Evolutionary conservation across 1,140 invertebrate genomes (phyloP), one percentile per base, ranked within the genome.

Genomic region (Gonatopus flavifemur): DNA sequence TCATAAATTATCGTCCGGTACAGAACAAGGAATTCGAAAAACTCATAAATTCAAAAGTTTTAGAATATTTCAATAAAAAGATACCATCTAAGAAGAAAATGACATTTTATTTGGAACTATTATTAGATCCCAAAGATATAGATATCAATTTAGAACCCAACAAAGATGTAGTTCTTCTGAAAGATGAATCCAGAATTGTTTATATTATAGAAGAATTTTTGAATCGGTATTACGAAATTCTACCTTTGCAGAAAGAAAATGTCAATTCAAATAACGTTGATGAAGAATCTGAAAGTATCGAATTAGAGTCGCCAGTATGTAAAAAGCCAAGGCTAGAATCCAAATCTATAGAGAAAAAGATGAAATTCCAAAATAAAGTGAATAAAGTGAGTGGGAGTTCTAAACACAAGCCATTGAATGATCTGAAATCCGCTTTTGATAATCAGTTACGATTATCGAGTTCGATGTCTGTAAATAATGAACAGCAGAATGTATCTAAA

Each of bases 141-240:
- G 86, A 87, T 72, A 75, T 86, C 8, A 87, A 87, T 71, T 55
- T 86, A 30, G 84, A 87, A 55, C 85, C 85, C 5, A 85, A 86
- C 64, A 87, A 87, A 72, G 81, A 80, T 37, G 69, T 70, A 69
- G 72, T 86, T 16, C 64, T 84, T 20, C 62, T 87, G 12, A 78
- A 80, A 40, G 74, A 83, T 58, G 69, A 82, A 59, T 67, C 72
- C 57, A 52, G 41, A 46, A 37, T 75, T 33, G 31, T 64, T 12
- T 15, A 63, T 35, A 43, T 38, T 32, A 35, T 75, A 30, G 52
- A 68, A 36, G 57, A 64, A 24, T 51, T 52, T 19, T 38, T 75
- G 40, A 49, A 45, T 20, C 47, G 57, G 28, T 76, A 69, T 56
- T 74, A 76, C 57, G 60, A 56, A 18, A 49, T 72, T 19, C 39